These are phyloP conservation scores for Crypturellus tataupa DNA, from an alignment of 2,797 vertebrate genomes.

Conservation along the genomic window DNA sequence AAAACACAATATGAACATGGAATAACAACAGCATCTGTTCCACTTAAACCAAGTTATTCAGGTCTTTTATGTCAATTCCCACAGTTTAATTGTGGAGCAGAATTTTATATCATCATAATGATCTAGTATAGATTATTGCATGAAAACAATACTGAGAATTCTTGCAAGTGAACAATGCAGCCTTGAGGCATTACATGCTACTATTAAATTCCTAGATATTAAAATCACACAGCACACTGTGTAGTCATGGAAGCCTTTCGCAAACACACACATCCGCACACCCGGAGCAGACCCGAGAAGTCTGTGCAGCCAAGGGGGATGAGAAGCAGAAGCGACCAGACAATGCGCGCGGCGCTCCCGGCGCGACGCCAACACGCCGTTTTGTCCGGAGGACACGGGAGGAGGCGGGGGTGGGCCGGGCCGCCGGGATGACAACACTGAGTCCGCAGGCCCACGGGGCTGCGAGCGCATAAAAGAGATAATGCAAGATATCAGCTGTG, in stretches of 20 bases:
- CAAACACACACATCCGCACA: constrained; percentile 21
- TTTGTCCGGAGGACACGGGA: constrained; percentile 28
- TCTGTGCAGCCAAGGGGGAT: constrained; percentile 66
- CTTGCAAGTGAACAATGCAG: constrained; percentile 70
- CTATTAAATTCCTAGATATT: constrained; percentile 72
- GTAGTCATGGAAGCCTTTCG: constrained; percentile 68
- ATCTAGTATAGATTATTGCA: constrained; percentile 61
- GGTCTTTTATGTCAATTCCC: constrained; percentile 71
- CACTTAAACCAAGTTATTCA: constrained; percentile 68
- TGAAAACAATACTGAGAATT: constrained; percentile 73
- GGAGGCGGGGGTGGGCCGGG: constrained; percentile 49
- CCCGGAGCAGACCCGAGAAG: constrained; percentile 59
- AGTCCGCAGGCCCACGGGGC: constrained; percentile 45
- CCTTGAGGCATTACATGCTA: constrained; percentile 59
- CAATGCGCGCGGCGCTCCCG: constrained; percentile 51
- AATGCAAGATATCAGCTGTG: constrained; percentile 23
- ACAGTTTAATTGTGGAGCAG: constrained; percentile 64
- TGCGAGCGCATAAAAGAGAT: background rate
- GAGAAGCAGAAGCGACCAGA: constrained; percentile 66
- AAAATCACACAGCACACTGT: constrained; percentile 62
- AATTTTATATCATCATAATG: constrained; percentile 68
- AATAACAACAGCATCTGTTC: constrained; percentile 70
- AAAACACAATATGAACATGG: constrained; percentile 36
- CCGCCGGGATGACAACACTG: constrained; percentile 16
- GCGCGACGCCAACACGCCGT: constrained; percentile 47